These are phyloP conservation scores for Girardinus metallicus DNA, from an alignment of 2,797 vertebrate genomes.

Conservation along the genomic window DNA sequence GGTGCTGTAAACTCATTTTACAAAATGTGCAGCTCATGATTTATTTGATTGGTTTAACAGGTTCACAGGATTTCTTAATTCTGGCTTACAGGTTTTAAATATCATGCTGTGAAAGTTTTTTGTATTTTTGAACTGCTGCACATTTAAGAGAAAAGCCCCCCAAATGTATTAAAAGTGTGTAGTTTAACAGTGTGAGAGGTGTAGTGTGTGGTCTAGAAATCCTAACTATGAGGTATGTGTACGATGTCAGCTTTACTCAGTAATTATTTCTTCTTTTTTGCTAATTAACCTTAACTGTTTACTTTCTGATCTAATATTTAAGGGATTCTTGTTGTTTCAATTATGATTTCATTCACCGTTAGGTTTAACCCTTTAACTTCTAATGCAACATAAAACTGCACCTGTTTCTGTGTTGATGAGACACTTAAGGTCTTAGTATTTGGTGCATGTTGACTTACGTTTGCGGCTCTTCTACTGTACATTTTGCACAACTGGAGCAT, in stretches of 20 bases:
- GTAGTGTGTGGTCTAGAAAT: neutral
- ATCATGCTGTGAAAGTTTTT: conserved; percentile 45
- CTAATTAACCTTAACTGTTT: conserved; percentile 23
- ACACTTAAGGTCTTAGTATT: conserved; percentile 1
- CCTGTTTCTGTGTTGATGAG: neutral
- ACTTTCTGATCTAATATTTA: conserved; percentile 3
- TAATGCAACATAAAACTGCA: conserved; percentile 2
- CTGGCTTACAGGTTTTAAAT: conserved; percentile 37
- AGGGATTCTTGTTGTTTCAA: neutral
- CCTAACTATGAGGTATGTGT: conserved; percentile 5
- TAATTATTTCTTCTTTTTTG: conserved; percentile 28
- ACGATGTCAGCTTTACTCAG: conserved; percentile 13
- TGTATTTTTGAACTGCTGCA: conserved; percentile 24
- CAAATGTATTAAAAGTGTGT: neutral
- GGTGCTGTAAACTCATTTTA: conserved; percentile 59
- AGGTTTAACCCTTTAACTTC: conserved; percentile 21
- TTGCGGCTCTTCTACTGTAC: conserved; percentile 28
- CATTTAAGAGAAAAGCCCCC: conserved; percentile 12
- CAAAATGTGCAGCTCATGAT: conserved; percentile 7
- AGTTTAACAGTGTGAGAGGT: conserved; percentile 4
- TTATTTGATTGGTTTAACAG: conserved; percentile 28
- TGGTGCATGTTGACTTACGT: conserved; percentile 32
- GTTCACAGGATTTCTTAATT: conserved; percentile 50
- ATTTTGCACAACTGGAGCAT: conserved; percentile 47
- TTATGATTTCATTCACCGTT: conserved; percentile 1